Base-by-base conservation (phyloP, 1,140 invertebrate genomes). In the Halesus radiatus region DNA sequence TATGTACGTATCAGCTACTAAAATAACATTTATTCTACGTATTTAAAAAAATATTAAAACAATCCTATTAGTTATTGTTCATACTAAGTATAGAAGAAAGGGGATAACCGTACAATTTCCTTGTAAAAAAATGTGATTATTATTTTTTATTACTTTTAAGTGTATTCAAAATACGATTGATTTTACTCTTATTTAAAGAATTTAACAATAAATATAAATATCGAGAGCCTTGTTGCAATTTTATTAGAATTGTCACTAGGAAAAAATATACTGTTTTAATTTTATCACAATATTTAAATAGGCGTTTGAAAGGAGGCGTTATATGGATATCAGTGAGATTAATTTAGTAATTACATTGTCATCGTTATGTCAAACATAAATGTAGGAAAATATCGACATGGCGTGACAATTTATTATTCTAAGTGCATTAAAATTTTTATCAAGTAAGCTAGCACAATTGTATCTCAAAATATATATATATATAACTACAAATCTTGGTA, bases 281-380 rank as follows among this genome's bases (percentile, higher is more conserved):
- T 45, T 45, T 45, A 45, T 45, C 37, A 45, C 1, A 45, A 45
- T 45, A 45, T 45, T 45, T 45, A 45, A 45, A 45, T 60, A 22
- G 15, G 56, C 56, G 10, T 60, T 60, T 0, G 37, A 70, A 20
- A 20, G 32, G 37, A 20, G 29, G 37, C 23, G 15, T 45, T 50
- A 70, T 60, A 66, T 81, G 78, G 72, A 81, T 76, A 56, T 62
- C 80, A 81, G 80, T 81, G 80, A 81, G 80, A 81, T 78, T 81
- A 81, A 77, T 80, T 80, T 64, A 80, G 79, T 58, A 74, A 29
- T 18, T 50, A 20, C 52, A 37, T 20, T 18, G 16, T 26, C 13
- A 8, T 70, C 8, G 13, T 50, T 32, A 4, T 20, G 37, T 20
- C 18, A 70, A 6, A 45, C 8, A 64, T 10, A 64, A 13, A n/a